Conservation (phyloP, 2,797 vertebrate species). For the Mergus octosetaceus region DNA sequence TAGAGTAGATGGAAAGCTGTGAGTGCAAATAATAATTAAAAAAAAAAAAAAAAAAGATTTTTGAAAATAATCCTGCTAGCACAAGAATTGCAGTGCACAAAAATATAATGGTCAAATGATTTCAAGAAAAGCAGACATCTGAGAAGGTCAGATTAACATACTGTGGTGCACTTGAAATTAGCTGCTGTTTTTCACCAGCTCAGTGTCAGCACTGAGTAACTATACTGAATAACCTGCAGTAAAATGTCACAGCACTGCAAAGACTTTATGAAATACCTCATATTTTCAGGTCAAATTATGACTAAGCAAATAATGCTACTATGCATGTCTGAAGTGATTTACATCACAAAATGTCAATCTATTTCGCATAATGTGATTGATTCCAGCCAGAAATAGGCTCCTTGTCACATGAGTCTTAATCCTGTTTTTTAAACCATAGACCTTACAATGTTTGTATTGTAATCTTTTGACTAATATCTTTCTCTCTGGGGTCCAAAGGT, state of each 20-base stretch:
- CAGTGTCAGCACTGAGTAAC: background rate
- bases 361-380: background rate
- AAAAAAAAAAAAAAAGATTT: background rate
- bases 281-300: constrained; percentile 19
- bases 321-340: background rate
- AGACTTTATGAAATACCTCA: background rate
- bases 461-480: background rate
- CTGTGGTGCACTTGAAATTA: background rate
- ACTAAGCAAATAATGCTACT: background rate
- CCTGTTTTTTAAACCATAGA: background rate
- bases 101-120: background rate
- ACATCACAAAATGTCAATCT: background rate
- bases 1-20: background rate
- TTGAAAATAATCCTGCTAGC: background rate
- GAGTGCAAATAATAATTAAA: background rate
- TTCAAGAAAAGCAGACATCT: background rate
- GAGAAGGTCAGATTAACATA: background rate
- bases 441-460: background rate
- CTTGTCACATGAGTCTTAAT: background rate
- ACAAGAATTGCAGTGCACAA: background rate
- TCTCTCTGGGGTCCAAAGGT: background rate
- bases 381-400: background rate
- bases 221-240: background rate
- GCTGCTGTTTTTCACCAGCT: background rate
- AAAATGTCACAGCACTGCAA: background rate